Evolutionary conservation across 23 tunicate genomes (phyloP).

Genomic region (Oikopleura dioica): DNA sequence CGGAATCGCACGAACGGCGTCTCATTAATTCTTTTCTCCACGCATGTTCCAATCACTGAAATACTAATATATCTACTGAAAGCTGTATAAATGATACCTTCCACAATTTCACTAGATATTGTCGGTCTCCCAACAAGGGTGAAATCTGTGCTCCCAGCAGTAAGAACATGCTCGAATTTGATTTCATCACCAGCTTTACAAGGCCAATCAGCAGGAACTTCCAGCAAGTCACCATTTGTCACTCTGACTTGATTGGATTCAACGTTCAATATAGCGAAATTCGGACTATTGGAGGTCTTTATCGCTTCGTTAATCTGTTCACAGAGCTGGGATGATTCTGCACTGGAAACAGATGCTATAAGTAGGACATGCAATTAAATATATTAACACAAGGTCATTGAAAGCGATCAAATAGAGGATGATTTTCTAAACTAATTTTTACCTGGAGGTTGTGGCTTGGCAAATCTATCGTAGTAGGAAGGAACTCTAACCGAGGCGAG

Average conservation of each 20-base stretch:
- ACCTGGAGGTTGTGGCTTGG: neutral
- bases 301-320: neutral
- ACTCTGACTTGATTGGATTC: neutral
- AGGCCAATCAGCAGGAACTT: neutral
- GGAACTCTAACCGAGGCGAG: neutral
- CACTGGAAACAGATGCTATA: neutral
- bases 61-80: too few species aligned
- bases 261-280: neutral
- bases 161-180: neutral
- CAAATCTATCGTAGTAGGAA: neutral
- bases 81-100: too few species aligned
- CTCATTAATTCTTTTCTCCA: neutral
- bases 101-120: neutral
- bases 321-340: neutral
- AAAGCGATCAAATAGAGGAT: neutral
- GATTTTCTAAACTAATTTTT: neutral
- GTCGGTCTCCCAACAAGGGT: slow-evolving; percentile 11
- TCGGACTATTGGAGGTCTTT: neutral
- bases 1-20: slow-evolving; percentile 3
- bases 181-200: neutral
- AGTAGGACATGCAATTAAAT: too few species aligned
- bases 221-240: neutral
- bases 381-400: too few species aligned
- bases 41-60: neutral
- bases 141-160: neutral